Evolutionary conservation across 2,797 vertebrate genomes (phyloP).

Genomic region (Acestrorhynchus altus): DNA sequence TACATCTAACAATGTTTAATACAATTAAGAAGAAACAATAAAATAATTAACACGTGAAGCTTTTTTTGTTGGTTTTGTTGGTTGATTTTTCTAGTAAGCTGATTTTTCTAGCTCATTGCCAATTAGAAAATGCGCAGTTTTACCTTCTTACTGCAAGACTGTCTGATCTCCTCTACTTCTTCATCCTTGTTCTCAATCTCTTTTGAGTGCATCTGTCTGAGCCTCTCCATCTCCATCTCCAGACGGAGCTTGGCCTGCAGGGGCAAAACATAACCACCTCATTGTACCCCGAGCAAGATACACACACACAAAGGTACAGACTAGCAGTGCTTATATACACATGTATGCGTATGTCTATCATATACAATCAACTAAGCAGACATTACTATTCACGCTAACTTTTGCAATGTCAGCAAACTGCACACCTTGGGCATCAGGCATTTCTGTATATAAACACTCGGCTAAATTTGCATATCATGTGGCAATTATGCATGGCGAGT

Average conservation of each 20-base stretch:
- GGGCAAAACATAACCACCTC: slow-evolving; percentile 29
- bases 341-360: slow-evolving; percentile 22
- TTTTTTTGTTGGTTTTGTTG: too few species aligned
- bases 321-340: background rate
- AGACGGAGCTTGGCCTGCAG: slow-evolving; percentile 90
- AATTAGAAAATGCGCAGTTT: background rate
- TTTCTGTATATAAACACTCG: slow-evolving; percentile 18
- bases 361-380: background rate
- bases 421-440: background rate
- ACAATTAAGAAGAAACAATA: too few species aligned
- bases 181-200: slow-evolving; percentile 95
- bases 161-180: slow-evolving; percentile 95
- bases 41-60: too few species aligned
- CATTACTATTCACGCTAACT: slow-evolving; percentile 22
- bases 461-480: slow-evolving; percentile 28
- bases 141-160: slow-evolving; percentile 97
- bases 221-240: slow-evolving; percentile 98
- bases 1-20: too few species aligned
- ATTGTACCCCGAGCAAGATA: slow-evolving; percentile 17
- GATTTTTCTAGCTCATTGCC: background rate
- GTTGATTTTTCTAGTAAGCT: too few species aligned
- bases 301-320: background rate
- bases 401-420: slow-evolving; percentile 40
- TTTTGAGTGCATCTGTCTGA: slow-evolving; percentile 93
- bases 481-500: slow-evolving; percentile 27